Evolutionary conservation across 2,888 invertebrate species (phyloP), one percentile per base, ranked within the genome.

Genomic region (Sthenelais limicola): DNA sequence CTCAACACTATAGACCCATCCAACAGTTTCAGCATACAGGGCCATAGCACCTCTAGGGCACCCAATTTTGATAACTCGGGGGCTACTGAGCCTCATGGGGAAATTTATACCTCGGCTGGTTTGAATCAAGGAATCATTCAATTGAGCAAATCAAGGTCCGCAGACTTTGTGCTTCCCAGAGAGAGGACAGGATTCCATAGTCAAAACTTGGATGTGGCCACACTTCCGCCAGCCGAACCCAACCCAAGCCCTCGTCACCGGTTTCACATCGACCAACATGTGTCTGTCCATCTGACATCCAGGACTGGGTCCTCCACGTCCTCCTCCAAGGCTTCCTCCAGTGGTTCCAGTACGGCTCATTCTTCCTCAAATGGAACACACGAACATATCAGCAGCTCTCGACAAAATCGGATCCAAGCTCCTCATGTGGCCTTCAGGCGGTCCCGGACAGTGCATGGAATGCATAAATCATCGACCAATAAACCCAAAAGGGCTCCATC

Each of bases 261-360:
- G 26, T 62, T 62, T 43, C 62, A 62, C 38, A 62, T 62, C 35
- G 62, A 62, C 62, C 62, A 62, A 15, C 62, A 62, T 26, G 62
- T 62, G 24, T 35, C 62, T 26, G 24, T 62, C 38, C 32, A 33
- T 35, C 32, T 33, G 15, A n/a, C 7, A 21, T 3, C 4, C 15
- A 15, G 7, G 24, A 21, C 38, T 21, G 62, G 38, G 38, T 62
- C 62, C 35, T 35, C 62, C 62, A 38, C 51, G 7, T 7, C 51
- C 51, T 51, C 21, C 21, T 7, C 51, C 21, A 12, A 7, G 12
- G 21, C 51, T n/a, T 51, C 51, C 51, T 7, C 51, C 21, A 12
- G 12, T 51, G 51, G 12, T 5, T 51, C 51, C 51, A 15, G 30
- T n/a, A 18, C 56, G 1, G 32, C 56, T n/a, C n/a, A 28, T 7